Conservation (phyloP, 2,888 invertebrate species). For the Eutolmus rufibarbis region DNA sequence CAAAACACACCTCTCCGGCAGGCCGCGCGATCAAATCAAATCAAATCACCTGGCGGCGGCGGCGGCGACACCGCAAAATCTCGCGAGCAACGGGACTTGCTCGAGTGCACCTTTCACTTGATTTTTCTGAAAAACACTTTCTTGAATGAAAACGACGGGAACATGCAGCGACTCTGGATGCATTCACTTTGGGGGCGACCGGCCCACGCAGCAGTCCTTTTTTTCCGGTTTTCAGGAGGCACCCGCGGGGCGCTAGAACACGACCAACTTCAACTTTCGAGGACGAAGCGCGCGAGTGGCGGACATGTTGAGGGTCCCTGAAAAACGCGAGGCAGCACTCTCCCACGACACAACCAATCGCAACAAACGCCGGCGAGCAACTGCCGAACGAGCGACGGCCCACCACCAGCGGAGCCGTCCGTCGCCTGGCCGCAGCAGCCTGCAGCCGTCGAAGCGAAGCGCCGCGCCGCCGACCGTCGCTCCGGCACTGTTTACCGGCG, state of each 20-base stretch:
- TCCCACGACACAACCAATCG: not conserved
- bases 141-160: not conserved
- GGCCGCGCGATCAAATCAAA: not conserved
- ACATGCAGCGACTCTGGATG: not conserved
- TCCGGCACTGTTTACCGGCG: not conserved
- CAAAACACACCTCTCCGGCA: not conserved
- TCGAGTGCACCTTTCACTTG: not conserved
- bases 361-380: constrained; percentile 30
- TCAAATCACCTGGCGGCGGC: not conserved
- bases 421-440: not conserved
- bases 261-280: not conserved
- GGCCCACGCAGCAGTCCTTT: not conserved
- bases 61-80: not conserved
- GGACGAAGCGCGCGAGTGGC: not conserved
- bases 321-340: not conserved
- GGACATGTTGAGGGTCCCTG: not conserved
- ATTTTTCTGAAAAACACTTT: not conserved
- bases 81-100: not conserved
- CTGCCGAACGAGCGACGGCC: not conserved
- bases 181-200: not conserved
- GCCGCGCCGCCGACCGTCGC: not conserved
- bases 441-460: not conserved
- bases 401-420: not conserved
- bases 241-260: not conserved
- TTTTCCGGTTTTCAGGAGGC: not conserved